Evolutionary conservation across 2,113 vertebrate species (phyloP).

Genomic region (Phodopus roborovskii): DNA sequence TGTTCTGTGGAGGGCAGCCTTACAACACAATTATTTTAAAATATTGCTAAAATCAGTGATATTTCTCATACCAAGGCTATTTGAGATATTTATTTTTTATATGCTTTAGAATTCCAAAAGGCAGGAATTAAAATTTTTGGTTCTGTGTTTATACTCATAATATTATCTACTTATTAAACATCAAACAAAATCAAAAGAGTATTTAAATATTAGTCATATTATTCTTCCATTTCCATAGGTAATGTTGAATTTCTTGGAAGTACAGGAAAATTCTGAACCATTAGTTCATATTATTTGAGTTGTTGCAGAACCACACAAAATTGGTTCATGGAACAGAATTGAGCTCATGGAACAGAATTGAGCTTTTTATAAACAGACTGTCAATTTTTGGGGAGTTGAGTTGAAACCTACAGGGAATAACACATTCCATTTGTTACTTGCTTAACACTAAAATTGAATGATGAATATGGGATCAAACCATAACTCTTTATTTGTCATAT

Average conservation of each 20-base stretch:
- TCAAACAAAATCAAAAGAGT: neutral
- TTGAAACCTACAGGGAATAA: neutral
- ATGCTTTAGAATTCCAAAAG: neutral
- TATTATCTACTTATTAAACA: neutral
- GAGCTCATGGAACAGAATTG: neutral
- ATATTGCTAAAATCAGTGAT: neutral
- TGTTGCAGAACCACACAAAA: neutral
- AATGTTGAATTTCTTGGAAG: constrained; percentile 27
- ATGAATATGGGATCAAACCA: neutral
- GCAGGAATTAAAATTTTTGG: neutral
- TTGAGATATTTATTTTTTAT: neutral
- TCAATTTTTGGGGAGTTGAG: neutral
- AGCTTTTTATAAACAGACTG: rapidly evolving
- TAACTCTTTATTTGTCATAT: neutral
- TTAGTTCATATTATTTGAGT: neutral
- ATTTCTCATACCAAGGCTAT: neutral
- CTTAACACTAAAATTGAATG: neutral
- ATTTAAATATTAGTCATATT: neutral
- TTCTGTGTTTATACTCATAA: neutral
- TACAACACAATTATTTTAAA: neutral
- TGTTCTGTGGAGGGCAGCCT: neutral
- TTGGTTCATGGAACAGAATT: neutral
- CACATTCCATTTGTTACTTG: neutral
- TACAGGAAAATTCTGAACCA: neutral
- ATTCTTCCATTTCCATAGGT: neutral